Evolutionary conservation across 2,888 invertebrate species (phyloP), one percentile per base, ranked within the genome.

Genomic region (Sphaerophoria rueppellii): DNA sequence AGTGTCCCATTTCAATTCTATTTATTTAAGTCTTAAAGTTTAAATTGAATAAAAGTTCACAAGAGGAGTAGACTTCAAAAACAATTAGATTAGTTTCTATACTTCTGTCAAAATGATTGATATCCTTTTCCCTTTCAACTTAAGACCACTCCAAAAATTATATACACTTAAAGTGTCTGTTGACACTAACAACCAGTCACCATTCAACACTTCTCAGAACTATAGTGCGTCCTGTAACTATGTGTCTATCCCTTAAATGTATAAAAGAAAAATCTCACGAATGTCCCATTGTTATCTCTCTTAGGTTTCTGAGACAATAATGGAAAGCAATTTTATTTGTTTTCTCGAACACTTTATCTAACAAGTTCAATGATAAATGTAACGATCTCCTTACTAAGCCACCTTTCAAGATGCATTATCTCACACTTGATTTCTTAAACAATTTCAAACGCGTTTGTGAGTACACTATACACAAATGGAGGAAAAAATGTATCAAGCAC

Each of bases 371-470:
- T 65, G 16, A 6, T n/a, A n/a, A 65, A 65, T 65, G 65, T 65
- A 35, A 65, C 24, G 12, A 65, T 34, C 58, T 40, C 0, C 65
- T 60, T 12, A 54, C 54, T 65, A 50, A 65, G 65, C 65, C 16
- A 65, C 65, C 65, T 50, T 65, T 65, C 65, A 65, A 50, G 50
- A 65, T 50, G 65, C 50, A 65, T 65, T 65, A 65, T 65, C 65
- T 65, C 16, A 37, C 65, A 50, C 65, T 65, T 65, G 50, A 65
- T 65, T 65, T 50, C 65, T 34, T 65, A 11, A 65, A 35, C 16
- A 65, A 65, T 65, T 65, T 37, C 50, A 16, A 65, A 50, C 65
- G 65, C 48, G 16, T 11, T 50, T 63, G 35, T 63, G 48, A 14
- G 14, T 34, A 61, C 1, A 37, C 3, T 1, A 14, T 3, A 32